Percentiles rank a stretch among this genome's conserved stretches.
phyloP scores from a whole-genome alignment of 2,888 invertebrate genomes.

The Drosophila anceps region DNA sequence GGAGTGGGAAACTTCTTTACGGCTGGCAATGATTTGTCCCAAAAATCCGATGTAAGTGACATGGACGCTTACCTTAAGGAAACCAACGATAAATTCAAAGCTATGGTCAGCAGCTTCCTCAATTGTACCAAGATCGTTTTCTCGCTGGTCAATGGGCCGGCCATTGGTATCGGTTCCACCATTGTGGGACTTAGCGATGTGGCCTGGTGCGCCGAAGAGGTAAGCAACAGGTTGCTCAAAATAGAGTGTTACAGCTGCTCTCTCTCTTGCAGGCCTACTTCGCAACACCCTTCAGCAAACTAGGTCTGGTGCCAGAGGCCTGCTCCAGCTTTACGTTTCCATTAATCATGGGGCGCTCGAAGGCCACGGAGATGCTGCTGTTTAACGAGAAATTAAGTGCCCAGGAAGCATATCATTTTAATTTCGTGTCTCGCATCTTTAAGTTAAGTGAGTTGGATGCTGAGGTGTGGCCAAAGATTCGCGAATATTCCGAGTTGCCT shows the following conservation, averaged over 20 bases:
- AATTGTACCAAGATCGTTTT: constrained; percentile 95
- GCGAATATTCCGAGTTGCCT: constrained; percentile 87
- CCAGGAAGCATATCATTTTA: constrained; percentile 90
- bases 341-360: constrained; percentile 92
- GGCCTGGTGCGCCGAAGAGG: constrained; percentile 89
- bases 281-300: constrained; percentile 93
- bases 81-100: constrained; percentile 84
- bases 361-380: constrained; percentile 88
- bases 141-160: constrained; percentile 96
- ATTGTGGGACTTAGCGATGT: constrained; percentile 94
- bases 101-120: constrained; percentile 89
- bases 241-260: not conserved
- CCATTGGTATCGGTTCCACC: constrained; percentile 93
- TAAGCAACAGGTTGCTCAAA: constrained; percentile 11
- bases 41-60: not conserved
- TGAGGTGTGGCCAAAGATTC: constrained; percentile 87
- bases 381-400: constrained; percentile 93
- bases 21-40: constrained; percentile 79
- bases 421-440: constrained; percentile 92
- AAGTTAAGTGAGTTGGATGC: constrained; percentile 88
- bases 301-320: constrained; percentile 95
- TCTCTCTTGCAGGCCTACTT: constrained; percentile 91
- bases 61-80: constrained; percentile 78
- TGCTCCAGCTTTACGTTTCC: constrained; percentile 95
- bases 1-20: constrained; percentile 82